phyloP scores from a whole-genome alignment of 2,888 invertebrate genomes.

The Leptopilina myrica region DNA sequence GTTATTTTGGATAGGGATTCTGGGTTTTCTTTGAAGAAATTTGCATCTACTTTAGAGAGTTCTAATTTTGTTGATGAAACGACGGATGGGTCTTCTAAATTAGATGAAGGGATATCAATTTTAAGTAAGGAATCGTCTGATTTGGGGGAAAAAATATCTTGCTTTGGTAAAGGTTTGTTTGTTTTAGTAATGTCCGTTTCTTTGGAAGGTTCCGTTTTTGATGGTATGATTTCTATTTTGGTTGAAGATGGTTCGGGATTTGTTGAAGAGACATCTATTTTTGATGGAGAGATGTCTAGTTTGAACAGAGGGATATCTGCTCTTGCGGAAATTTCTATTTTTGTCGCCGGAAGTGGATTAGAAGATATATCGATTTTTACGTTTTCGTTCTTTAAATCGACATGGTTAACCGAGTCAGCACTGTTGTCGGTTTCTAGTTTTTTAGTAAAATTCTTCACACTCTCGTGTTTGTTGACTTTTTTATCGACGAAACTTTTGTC shows the following conservation, averaged over 20 bases:
- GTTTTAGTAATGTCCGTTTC: neutral
- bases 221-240: neutral
- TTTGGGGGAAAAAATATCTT: neutral
- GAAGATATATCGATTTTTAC: slow-evolving; percentile 8
- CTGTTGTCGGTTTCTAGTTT: slow-evolving; percentile 8
- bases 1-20: neutral
- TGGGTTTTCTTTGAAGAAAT: neutral
- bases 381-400: slow-evolving; percentile 12
- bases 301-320: neutral
- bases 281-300: neutral
- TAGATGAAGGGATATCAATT: neutral
- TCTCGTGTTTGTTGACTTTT: slow-evolving; percentile 7
- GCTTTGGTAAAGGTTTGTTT: neutral
- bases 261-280: neutral
- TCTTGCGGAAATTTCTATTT: neutral
- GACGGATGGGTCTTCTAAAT: neutral
- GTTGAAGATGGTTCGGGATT: neutral
- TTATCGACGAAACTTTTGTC: slow-evolving; percentile 25
- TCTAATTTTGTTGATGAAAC: neutral
- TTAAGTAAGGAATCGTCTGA: neutral
- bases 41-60: neutral
- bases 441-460: slow-evolving; percentile 17
- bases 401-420: slow-evolving; percentile 7
- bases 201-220: neutral
- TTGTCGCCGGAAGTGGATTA: neutral